Base-by-base conservation (phyloP, 2,888 invertebrate species). In the Kuschelorhynchus macadamiae region DNA sequence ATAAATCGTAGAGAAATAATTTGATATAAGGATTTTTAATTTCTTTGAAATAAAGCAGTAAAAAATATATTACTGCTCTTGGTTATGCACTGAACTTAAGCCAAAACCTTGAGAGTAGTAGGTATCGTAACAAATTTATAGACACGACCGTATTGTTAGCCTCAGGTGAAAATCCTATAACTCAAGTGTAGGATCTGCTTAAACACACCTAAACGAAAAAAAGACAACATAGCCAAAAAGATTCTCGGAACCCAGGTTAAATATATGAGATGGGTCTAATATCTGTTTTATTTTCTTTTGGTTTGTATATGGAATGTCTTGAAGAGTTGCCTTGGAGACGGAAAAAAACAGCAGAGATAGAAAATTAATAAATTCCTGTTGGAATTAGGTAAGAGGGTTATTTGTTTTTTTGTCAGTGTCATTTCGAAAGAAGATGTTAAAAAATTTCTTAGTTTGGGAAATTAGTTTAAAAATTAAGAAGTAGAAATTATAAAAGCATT, bases 261-360 rank as follows among this genome's bases (percentile, higher is more conserved):
- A 60, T 50, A 67, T 60, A 61, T 49, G 64, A 68, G 68, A 68
- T 68, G 68, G 68, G 68, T 68, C 68, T 68, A 66, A 68, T 68
- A 53, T 68, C 64, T 68, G 68, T 68, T 63, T 63, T 59, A 39
- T 63, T 68, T 64, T 56, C 46, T 67, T 67, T 66, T 66, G 39
- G 60, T 53, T 46, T 47, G 53, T 61, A 55, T 55, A 30, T 55
- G 61, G 61, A 67, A 67, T 67, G 67, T 61, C 60, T 61, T 41
- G 42, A 32, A 49, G 18, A 50, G 64, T 46, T 47, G 53, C 53
- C 55, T 63, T 52, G 52, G 39, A 44, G 42, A 50, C 16, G 11
- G 39, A 30, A 59, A 59, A 60, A 46, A 52, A 50, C 36, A 62
- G 52, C 32, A 39, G 32, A 25, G 30, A 25, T n/a, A 39, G 52